Conservation (phyloP, 2,113 vertebrate species). For the Coryphaenoides rupestris region DNA sequence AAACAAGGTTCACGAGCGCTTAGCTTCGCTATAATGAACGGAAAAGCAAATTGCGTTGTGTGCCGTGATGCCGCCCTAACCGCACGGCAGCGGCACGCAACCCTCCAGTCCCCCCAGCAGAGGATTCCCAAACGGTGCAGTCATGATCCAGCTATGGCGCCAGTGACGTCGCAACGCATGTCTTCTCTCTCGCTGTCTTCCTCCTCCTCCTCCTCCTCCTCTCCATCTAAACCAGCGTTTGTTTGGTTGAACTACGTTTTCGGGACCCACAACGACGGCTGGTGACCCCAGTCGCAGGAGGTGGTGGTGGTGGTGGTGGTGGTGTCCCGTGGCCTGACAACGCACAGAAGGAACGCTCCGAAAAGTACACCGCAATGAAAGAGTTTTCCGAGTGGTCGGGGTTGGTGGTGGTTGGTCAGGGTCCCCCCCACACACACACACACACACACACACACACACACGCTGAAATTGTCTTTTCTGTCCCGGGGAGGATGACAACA, state of each 20-base stretch:
- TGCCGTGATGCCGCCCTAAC: not conserved
- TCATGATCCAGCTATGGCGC: not conserved
- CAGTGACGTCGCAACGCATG: not conserved
- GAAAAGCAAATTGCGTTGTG: not conserved
- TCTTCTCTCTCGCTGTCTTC: not conserved
- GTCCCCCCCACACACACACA: not conserved
- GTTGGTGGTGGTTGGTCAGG: no score
- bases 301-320: no score
- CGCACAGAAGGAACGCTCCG: not conserved
- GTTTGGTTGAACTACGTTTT: no score
- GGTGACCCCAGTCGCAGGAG: no score
- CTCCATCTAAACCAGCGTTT: not conserved
- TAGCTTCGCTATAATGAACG: not conserved
- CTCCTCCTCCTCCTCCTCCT: not conserved
- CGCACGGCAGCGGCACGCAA: not conserved
- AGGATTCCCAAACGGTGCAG: not conserved
- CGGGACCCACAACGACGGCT: no score
- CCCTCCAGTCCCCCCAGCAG: not conserved
- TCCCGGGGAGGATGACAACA: no score
- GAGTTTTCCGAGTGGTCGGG: no score
- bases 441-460: not conserved
- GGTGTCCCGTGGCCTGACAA: not conserved
- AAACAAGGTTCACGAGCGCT: not conserved
- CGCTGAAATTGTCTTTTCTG: not conserved
- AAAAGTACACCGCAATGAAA: no score